A percentile compares a stretch with the other conserved stretches of the same genome.
phyloP scores from a whole-genome alignment of 2,888 invertebrate genomes.

The Ethmia dodecea region DNA sequence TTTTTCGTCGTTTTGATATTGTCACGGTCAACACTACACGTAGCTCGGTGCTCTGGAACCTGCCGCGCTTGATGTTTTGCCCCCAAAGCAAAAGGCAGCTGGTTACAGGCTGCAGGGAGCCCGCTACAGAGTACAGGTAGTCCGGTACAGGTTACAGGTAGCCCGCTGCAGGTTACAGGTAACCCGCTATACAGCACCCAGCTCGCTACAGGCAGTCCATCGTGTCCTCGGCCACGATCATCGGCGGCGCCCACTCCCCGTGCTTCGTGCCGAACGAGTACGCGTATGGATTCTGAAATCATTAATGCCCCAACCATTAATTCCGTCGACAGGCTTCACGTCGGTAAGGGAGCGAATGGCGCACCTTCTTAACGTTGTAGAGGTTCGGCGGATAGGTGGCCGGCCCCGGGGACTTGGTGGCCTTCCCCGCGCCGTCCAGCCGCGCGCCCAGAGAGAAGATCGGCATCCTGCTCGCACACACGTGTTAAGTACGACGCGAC shows the following conservation, averaged over 20 bases:
- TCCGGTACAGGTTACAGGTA: no score
- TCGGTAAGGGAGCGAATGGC: not conserved
- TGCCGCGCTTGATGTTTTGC: no score
- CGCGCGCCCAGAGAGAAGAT: conserved; percentile 56
- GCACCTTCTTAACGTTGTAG: conserved; percentile 55
- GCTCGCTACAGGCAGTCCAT: conserved; percentile 72
- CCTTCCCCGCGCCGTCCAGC: conserved; percentile 42
- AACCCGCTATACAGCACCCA: no score
- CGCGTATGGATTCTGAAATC: conserved; percentile 58
- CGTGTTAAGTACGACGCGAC: not conserved
- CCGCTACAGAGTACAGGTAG: no score
- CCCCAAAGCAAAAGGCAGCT: no score
- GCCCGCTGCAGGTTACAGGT: no score
- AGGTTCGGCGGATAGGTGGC: conserved; percentile 70
- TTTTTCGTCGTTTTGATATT: not conserved
- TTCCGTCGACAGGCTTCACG: not conserved
- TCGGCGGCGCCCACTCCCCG: conserved; percentile 70
- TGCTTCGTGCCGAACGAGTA: conserved; percentile 80
- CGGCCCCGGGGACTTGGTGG: conserved; percentile 49
- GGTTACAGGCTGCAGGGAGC: no score
- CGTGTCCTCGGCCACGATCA: conserved; percentile 78
- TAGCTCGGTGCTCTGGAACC: no score
- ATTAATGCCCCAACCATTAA: no score
- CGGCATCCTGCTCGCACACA: conserved; percentile 37
- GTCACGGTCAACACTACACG: no score